Base-by-base conservation (phyloP, 2,797 vertebrate species). In the Eulemur albifrons region DNA sequence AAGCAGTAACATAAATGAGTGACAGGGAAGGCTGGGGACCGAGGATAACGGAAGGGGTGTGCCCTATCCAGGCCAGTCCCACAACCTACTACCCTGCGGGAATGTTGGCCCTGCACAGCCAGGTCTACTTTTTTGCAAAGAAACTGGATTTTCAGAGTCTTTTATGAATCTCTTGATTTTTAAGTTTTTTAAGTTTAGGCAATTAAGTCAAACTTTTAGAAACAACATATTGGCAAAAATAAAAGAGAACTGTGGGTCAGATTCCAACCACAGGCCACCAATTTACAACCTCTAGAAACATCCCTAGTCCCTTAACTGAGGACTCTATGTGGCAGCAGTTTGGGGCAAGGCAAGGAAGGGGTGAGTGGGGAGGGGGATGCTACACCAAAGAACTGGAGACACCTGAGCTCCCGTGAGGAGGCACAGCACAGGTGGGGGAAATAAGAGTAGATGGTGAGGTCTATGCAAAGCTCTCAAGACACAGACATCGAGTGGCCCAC, bases 211-310 rank as follows among this genome's bases (percentile, higher is more conserved):
- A 92, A 50, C 35, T 80, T 76, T 83, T 40, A 59, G 82, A 95
- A 93, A 93, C 27, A 94, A 61, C 6, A 43, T 21, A 38, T 25
- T 93, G n/a, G 35, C 25, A 90, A 94, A 91, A 90, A 80, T 54
- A 20, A 95, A 86, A 85, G 32, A 85, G 3, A 65, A 35, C 57
- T 35, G 14, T 32, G 40, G 40, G 48, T 69, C 45, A n/a, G 12
- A 76, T 72, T 77, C 81, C 57, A 95, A 80, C 4, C 23, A 59
- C 0, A 27, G 18, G 75, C 32, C 40, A 84, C 50, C 67, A 43
- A 21, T 48, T 57, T 27, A 88, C 40, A 76, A 76, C 13, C 17
- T 67, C 65, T 69, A 8, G 27, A 84, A 65, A 65, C 15, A 79
- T 50, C 6, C 8, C 5, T 2, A 0, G 45, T 15, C 52, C n/a